A percentile compares a stretch with the other conserved stretches of the same genome.
Conservation (phyloP, 2,797 vertebrate genomes). For the Hippopotamyrus pictus region DNA sequence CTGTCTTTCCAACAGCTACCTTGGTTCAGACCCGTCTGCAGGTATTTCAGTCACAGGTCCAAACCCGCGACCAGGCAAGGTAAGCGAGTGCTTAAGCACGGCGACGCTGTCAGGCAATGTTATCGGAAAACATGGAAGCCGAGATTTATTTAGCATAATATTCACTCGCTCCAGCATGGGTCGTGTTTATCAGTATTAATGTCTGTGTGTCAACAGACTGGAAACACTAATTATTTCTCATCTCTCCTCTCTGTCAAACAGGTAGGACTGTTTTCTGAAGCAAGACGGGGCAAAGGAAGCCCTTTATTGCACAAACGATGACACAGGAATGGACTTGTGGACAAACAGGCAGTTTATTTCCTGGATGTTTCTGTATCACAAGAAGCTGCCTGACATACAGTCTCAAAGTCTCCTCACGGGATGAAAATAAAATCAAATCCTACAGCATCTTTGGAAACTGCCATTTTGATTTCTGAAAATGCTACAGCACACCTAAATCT, state of each 20-base stretch:
- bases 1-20: background rate
- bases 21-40: background rate
- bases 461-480: background rate
- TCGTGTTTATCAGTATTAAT: background rate
- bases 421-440: background rate
- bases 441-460: background rate
- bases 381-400: background rate
- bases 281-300: background rate
- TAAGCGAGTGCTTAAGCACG: background rate
- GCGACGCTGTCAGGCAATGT: background rate
- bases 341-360: background rate
- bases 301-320: background rate
- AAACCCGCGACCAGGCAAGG: background rate
- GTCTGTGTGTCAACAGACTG: background rate
- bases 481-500: background rate
- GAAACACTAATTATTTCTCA: background rate
- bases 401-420: background rate
- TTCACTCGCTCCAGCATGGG: background rate
- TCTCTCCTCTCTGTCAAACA: background rate
- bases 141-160: background rate
- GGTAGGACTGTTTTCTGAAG: background rate
- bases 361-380: background rate
- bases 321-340: background rate
- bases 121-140: background rate
- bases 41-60: background rate